phyloP scores from a whole-genome alignment of 2,797 vertebrate genomes.

The Philypnodon macrostomus region DNA sequence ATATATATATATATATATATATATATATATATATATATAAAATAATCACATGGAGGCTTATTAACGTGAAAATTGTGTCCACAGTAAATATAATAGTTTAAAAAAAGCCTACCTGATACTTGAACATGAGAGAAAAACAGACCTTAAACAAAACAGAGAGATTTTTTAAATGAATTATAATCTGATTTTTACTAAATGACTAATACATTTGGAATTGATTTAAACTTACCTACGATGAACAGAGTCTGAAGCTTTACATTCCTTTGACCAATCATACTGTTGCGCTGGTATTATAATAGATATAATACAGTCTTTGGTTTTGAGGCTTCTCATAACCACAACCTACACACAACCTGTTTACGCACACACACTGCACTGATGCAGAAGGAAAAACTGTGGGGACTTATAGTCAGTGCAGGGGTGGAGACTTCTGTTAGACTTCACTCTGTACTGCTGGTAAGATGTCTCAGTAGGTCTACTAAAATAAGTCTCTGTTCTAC shows the following conservation, averaged over 20 bases:
- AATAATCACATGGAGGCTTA: no score
- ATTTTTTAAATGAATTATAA: neutral
- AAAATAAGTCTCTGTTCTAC: neutral
- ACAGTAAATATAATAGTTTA: no score
- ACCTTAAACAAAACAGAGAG: conserved; percentile 31
- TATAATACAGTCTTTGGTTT: conserved; percentile 13
- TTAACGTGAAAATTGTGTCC: no score
- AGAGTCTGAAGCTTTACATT: neutral
- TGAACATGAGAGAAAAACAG: conserved; percentile 17
- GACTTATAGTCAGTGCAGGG: conserved; percentile 1
- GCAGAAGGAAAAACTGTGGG: conserved; percentile 12
- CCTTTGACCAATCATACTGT: conserved; percentile 24
- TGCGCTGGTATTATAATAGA: neutral
- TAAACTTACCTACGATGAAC: conserved; percentile 42
- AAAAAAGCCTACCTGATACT: conserved; percentile 20
- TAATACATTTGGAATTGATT: neutral
- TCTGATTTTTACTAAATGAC: neutral
- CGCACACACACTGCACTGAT: conserved; percentile 12
- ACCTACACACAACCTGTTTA: neutral
- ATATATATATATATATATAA: neutral
- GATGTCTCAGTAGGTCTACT: neutral
- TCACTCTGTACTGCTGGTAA: no score
- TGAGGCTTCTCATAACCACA: conserved; percentile 13
- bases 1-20: no score
- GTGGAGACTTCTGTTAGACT: conserved; percentile 28